Percentiles rank a stretch among this genome's conserved stretches.
These are phyloP conservation scores for Odontophorus gujanensis DNA, from an alignment of 2,113 vertebrate genomes.

Conservation along the genomic window DNA sequence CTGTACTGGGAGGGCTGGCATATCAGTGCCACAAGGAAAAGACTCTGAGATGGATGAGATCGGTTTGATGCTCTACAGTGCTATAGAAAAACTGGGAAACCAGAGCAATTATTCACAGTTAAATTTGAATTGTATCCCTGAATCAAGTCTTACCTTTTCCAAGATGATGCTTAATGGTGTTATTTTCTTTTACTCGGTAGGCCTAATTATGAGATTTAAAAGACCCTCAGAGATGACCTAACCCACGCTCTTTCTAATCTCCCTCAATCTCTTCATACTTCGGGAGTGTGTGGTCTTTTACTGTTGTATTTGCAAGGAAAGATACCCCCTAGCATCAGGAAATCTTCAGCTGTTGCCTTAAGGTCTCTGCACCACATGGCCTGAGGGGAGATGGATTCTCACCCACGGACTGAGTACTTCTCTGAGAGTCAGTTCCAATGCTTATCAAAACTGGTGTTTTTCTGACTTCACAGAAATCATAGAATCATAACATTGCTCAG, in stretches of 20 bases:
- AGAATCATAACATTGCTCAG: too few species aligned
- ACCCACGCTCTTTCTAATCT: background rate
- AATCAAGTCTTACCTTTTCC: background rate
- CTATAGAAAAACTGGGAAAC: background rate
- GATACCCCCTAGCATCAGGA: background rate
- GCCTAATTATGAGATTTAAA: background rate
- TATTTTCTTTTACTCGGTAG: background rate
- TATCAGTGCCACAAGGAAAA: background rate
- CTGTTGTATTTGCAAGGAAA: background rate
- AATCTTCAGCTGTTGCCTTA: background rate
- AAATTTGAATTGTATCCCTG: background rate
- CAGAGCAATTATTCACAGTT: background rate
- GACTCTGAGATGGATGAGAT: background rate
- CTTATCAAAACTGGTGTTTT: background rate
- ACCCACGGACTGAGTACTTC: background rate
- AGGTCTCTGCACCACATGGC: background rate
- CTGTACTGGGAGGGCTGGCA: background rate
- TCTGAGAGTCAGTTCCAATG: background rate
- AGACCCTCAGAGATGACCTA: background rate
- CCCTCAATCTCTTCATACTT: fast-evolving
- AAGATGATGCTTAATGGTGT: background rate
- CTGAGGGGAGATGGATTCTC: background rate
- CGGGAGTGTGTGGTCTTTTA: background rate
- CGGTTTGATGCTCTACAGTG: background rate
- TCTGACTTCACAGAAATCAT: background rate